Base-by-base conservation (phyloP, 2,113 vertebrate genomes). In the Sardina pilchardus region DNA sequence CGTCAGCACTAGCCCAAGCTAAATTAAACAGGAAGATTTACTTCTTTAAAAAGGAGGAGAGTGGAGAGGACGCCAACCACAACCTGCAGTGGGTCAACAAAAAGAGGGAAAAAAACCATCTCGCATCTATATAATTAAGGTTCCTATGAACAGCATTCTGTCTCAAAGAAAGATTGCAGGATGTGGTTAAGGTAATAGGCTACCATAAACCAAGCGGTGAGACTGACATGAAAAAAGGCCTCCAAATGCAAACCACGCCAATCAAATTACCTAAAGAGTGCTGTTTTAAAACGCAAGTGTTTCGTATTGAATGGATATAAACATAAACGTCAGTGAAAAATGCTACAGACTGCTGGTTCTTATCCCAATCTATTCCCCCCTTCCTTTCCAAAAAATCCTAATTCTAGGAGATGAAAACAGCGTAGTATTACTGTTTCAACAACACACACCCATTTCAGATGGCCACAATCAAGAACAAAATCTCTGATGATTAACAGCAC, bases 61-160 rank as follows among this genome's bases (percentile, higher is more conserved):
- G 71, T 6, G 36, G 2, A 78, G 30, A 19, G 36, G 16, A 17
- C 3, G 14, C 14, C 10, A 2, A 34, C 63, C 30, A 34, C 71
- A 78, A 34, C 14, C 14, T 17, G 30, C 30, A 78, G 5, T 78
- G 30, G 71, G 71, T 34, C 34, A 34, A 36, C 4, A 39, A 30
- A 36, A 19, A 56, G 21, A 56, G 21, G 30, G 2, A 39, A 5
- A 36, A 36, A 78, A 78, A 36, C 12, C 36, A 1, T 17, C 12
- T 17, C 30, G 4, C 71, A 78, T 36, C 30, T 78, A 36, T 36
- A 78, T 12, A 71, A 71, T 71, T 9, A 34, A 78, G 4, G 14
- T 78, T 78, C 34, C 12, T 21, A 78, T 78, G 16, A 78, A 36
- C 71, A 78, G 71, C 71, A 78, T 78, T 78, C 71, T 78, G 71